Evolutionary conservation across 2,797 vertebrate genomes (phyloP), one percentile per base, ranked within the genome.

Genomic region (Siniperca obscura): DNA sequence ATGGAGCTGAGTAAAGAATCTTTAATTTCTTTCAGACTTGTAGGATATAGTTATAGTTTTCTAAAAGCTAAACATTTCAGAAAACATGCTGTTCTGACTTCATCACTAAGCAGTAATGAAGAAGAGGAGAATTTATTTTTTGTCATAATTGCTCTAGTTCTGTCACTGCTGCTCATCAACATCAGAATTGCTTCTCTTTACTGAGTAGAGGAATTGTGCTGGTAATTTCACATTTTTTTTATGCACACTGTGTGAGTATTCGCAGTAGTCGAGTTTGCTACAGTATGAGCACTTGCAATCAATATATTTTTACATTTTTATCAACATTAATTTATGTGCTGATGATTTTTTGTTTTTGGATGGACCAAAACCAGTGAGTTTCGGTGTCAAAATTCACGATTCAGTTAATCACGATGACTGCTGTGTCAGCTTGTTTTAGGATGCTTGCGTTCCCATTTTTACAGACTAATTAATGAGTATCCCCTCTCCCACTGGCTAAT

Each of bases 91-190:
- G 14, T 66, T 82, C 27, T 48, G 74, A 70, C 79, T 64, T 82
- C 57, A 11, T 80, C 69, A 13, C 48, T 2, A 17, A 76, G 48
- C 48, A 16, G 42, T 14, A 25, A 82, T 72, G 59, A 73, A 62
- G 34, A 48, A 34, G 73, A 60, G 30, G 60, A 42, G 19, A 5
- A 68, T 52, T 70, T 4, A 0, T 12, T 56, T 44, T 76, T 64
- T 69, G 42, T 67, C 62, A 40, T 34, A 36, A 50, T 10, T 67
- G 61, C 80, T 81, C 57, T 1, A 64, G 53, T 83, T 84, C 40
- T 78, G 50, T 76, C 78, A 64, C 40, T 0, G 8, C 38, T 5
- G 36, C 52, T 59, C 7, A 12, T 60, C 75, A 60, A 56, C 57
- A 67, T 73, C 59, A 64, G 21, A 65, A 38, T 7, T 12, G 48